Evolutionary conservation across 2,797 vertebrate species (phyloP).

Genomic region (Xiphorhynchus erythropygius): DNA sequence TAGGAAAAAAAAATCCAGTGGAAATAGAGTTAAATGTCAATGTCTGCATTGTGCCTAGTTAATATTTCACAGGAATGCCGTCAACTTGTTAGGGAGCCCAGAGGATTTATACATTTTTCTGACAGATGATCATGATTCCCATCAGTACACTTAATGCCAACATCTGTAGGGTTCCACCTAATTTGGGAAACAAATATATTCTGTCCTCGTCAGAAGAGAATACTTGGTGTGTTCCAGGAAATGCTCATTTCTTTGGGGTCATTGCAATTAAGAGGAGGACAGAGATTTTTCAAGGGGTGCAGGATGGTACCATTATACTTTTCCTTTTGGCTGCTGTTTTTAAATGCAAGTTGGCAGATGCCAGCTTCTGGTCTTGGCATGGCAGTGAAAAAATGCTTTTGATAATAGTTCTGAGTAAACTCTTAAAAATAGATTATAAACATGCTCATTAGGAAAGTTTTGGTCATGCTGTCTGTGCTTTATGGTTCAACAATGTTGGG

Average conservation of each 20-base stretch:
- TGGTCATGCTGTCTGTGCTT: neutral
- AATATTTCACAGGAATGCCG: slow-evolving; percentile 66
- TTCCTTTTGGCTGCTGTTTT: neutral
- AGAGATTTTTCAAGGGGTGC: neutral
- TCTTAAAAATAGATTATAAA: neutral
- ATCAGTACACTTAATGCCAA: slow-evolving; percentile 71
- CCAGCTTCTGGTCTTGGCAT: neutral
- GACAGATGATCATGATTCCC: slow-evolving; percentile 73
- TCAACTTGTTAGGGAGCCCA: slow-evolving; percentile 61
- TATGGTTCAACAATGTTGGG: neutral
- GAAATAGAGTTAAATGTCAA: slow-evolving; percentile 51
- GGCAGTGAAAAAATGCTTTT: neutral
- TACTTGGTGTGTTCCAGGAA: slow-evolving; percentile 22
- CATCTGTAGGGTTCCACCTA: slow-evolving; percentile 64
- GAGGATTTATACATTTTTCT: slow-evolving; percentile 68
- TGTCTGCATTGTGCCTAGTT: slow-evolving; percentile 56
- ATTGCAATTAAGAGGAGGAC: neutral
- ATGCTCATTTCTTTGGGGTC: slow-evolving; percentile 31
- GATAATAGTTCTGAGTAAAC: neutral
- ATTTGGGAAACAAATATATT: slow-evolving; percentile 64
- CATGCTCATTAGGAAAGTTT: neutral
- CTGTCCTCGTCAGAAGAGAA: neutral
- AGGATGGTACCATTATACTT: rapidly evolving
- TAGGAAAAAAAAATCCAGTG: neutral
- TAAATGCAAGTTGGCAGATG: neutral